Percentiles rank a stretch among this genome's conserved stretches.
These are phyloP conservation scores for Tubulanus polymorphus DNA, from an alignment of 2,888 invertebrate species.

Conservation along the genomic window DNA sequence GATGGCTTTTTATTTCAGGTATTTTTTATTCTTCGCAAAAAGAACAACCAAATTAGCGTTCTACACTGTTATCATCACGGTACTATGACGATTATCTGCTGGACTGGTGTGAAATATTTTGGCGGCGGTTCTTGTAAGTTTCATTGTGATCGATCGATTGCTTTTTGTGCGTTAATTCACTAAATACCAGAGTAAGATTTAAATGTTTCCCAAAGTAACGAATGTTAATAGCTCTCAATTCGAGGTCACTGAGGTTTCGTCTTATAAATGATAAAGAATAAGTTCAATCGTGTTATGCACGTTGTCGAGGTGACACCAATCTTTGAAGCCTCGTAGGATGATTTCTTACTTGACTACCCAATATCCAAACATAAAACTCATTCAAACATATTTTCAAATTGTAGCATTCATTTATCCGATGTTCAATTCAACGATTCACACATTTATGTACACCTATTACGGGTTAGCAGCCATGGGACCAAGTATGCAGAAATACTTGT, in stretches of 20 bases:
- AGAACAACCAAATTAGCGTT: slow-evolving; percentile 4
- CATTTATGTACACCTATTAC: slow-evolving; percentile 52
- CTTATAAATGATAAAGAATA: too few relatives aligned
- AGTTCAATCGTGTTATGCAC: too few relatives aligned
- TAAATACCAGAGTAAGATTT: too few relatives aligned
- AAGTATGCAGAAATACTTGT: slow-evolving; percentile 47
- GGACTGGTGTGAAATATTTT: slow-evolving; percentile 2
- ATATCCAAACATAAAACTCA: too few relatives aligned
- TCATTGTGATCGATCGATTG: not conserved
- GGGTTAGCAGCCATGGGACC: slow-evolving; percentile 47
- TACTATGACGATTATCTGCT: slow-evolving; percentile 1
- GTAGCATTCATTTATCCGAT: slow-evolving; percentile 49
- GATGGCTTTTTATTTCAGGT: not conserved
- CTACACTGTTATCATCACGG: slow-evolving; percentile 6
- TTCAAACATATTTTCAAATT: slow-evolving; percentile 7
- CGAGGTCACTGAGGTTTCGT: too few relatives aligned
- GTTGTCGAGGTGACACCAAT: too few relatives aligned
- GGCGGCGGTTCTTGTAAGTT: slow-evolving; percentile 3
- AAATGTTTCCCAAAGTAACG: too few relatives aligned
- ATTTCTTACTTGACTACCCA: too few relatives aligned
- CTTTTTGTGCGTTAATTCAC: too few relatives aligned
- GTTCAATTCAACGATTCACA: slow-evolving; percentile 48
- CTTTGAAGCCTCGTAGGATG: too few relatives aligned
- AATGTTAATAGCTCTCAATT: too few relatives aligned
- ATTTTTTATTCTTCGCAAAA: slow-evolving; percentile 4